phyloP scores from a whole-genome alignment of 1,140 invertebrate species.

The Batillaria attramentaria region DNA sequence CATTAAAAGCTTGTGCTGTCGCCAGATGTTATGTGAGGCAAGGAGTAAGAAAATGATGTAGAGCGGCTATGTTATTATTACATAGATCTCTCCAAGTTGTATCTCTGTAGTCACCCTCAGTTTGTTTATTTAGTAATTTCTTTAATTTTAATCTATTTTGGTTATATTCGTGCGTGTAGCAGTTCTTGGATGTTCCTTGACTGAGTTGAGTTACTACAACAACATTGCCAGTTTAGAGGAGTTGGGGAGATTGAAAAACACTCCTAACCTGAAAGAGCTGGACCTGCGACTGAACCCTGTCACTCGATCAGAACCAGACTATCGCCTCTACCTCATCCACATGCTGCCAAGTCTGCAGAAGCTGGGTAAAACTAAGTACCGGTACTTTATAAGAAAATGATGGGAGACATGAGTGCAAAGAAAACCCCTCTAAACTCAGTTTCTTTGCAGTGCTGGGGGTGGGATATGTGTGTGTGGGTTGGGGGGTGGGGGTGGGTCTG shows the following conservation, averaged over 20 bases:
- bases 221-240: constrained; percentile 68
- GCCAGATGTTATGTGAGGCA: too few relatives aligned
- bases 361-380: constrained; percentile 65
- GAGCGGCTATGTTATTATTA: too few relatives aligned
- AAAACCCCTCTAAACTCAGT: too few relatives aligned
- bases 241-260: constrained; percentile 63
- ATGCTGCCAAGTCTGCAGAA: constrained; percentile 69
- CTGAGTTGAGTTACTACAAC: constrained; percentile 68
- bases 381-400: background rate
- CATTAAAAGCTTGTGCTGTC: too few relatives aligned
- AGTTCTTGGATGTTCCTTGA: background rate
- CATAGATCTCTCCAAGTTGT: too few relatives aligned
- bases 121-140: too few relatives aligned
- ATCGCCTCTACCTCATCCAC: constrained; percentile 71
- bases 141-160: too few relatives aligned
- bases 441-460: too few relatives aligned
- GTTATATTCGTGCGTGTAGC: too few relatives aligned
- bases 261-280: constrained; percentile 65
- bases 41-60: too few relatives aligned
- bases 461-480: background rate
- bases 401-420: background rate
- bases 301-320: constrained; percentile 70
- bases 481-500: background rate
- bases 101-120: too few relatives aligned
- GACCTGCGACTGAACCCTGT: constrained; percentile 71